Evolutionary conservation across 1,140 invertebrate species (phyloP).

Genomic region (Andrena cerasifolii): DNA sequence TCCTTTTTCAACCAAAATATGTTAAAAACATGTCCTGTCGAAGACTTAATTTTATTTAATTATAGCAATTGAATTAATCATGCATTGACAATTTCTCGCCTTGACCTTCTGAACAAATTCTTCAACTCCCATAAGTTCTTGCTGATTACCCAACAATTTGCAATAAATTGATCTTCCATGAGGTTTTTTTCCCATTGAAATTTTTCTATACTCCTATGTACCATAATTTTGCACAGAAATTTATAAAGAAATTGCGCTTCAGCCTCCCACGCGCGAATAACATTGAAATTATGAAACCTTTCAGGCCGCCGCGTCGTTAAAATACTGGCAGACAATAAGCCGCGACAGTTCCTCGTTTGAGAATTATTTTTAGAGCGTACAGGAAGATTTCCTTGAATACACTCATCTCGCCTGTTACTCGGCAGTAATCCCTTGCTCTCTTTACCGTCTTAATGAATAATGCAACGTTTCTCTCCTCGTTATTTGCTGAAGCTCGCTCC

Average conservation of each 20-base stretch:
- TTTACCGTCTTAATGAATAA: constrained; percentile 1
- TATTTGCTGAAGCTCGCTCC: background rate
- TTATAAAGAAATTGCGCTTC: background rate
- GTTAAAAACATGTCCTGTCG: too few species aligned
- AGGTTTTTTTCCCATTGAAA: background rate
- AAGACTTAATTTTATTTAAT: too few species aligned
- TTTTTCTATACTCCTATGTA: too few species aligned
- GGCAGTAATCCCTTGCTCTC: too few species aligned
- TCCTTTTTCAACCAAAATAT: too few species aligned
- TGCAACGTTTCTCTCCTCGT: constrained; percentile 4
- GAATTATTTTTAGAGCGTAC: constrained; percentile 17
- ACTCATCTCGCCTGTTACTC: background rate
- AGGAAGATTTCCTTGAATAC: constrained; percentile 11
- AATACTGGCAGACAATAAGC: background rate
- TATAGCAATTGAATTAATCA: too few species aligned
- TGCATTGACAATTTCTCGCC: too few species aligned
- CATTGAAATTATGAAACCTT: background rate
- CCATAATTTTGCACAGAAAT: too few species aligned
- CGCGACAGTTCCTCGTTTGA: background rate
- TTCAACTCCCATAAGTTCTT: too few species aligned
- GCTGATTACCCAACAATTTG: too few species aligned
- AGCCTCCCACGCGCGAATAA: background rate
- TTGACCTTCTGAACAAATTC: too few species aligned
- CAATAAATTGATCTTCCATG: background rate
- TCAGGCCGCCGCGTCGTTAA: background rate